phyloP scores from a whole-genome alignment of 2,113 vertebrate species.

The Neofelis nebulosa region DNA sequence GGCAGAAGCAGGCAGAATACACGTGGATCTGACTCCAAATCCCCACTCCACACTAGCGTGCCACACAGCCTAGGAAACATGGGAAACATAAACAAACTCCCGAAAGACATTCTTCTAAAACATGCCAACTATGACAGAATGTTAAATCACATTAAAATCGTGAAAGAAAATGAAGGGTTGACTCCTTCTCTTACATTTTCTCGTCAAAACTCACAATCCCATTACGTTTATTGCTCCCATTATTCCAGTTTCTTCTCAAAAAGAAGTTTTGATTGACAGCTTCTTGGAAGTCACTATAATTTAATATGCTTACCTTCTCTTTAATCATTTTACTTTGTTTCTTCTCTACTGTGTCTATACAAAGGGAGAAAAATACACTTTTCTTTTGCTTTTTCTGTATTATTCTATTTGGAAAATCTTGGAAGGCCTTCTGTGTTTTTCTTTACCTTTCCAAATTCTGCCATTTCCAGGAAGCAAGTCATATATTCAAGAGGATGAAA shows the following conservation, averaged over 20 bases:
- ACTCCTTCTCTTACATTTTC: not conserved
- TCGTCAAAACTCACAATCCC: not conserved
- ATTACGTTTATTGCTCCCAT: not conserved
- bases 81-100: not conserved
- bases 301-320: conserved; percentile 33
- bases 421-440: not conserved
- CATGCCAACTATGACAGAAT: not conserved
- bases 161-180: not conserved
- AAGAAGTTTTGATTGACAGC: conserved; percentile 7
- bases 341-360: not conserved
- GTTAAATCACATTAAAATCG: not conserved
- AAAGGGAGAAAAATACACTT: not conserved
- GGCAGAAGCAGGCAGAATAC: not conserved
- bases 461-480: not conserved
- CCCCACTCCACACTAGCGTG: not conserved
- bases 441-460: not conserved
- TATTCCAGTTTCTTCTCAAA: not conserved
- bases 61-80: not conserved
- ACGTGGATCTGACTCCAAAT: not conserved
- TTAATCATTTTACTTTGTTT: conserved; percentile 20
- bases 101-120: not conserved
- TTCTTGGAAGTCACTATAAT: conserved; percentile 49
- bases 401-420: conserved; percentile 11
- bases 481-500: not conserved
- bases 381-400: not conserved